Evolutionary conservation across 2,888 invertebrate genomes (phyloP), one percentile per base, ranked within the genome.

Genomic region (Drosophila cracens): DNA sequence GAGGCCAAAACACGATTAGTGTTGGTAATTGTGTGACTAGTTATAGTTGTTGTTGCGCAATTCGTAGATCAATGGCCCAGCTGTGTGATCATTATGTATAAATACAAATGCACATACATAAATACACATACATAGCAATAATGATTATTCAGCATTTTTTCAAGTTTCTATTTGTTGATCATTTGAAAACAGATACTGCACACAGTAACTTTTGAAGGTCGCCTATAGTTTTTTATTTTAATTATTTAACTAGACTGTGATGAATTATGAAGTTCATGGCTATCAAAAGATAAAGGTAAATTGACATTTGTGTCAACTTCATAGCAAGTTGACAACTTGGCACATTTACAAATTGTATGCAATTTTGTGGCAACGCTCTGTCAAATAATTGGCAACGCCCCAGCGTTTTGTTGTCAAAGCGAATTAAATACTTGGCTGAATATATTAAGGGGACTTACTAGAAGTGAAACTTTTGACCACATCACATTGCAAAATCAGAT

Each of bases 41-140:
- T 46, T 16, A 25, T 46, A 54, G 66, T 69, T 76, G 74, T 80
- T 81, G 72, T 87, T 87, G 85, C 85, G 85, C 85, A 84, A 85
- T 71, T 68, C 57, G 57, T 56, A 74, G 87, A 85, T 85, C 85
- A 74, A 85, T 84, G 85, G 76, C 85, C 82, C 74, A 72, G 69
- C 60, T 70, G 65, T 68, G 57, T 58, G 72, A 64, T 71, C 62
- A 62, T 61, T 62, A 49, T 46, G 48, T 21, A 31, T 54, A 33
- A 54, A 54, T 8, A 58, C 31, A 58, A 36, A 25, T 21, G 16
- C 13, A 16, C 10, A n/a, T 16, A 29, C 21, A 33, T 7, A 51
- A 8, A 43, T n/a, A 25, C 11, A 62, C 27, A 18, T 29, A 53
- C 53, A 58, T 29, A 36, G 18, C 10, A 57, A 62, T 67, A 68